phyloP scores from a whole-genome alignment of 2,113 vertebrate genomes.

The Sprattus sprattus region DNA sequence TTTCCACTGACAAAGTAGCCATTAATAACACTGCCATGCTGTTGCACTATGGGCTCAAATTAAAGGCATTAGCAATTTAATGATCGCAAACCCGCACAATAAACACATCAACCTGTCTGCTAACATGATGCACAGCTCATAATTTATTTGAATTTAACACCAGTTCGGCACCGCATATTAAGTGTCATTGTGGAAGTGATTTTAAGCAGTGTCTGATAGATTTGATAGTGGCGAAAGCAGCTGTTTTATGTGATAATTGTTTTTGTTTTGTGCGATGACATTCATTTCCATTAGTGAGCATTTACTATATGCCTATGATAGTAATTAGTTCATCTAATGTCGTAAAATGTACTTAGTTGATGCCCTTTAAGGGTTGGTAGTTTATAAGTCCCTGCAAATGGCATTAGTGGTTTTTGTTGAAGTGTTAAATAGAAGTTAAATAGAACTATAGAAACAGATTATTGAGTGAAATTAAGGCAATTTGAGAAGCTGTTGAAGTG shows the following conservation, averaged over 20 bases:
- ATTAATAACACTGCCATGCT: background rate
- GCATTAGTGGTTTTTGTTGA: background rate
- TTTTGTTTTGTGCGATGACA: background rate
- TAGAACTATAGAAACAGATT: background rate
- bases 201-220: background rate
- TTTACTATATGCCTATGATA: background rate
- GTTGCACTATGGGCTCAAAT: background rate
- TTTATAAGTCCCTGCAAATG: background rate
- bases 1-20: background rate
- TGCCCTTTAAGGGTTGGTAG: background rate
- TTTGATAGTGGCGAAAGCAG: background rate
- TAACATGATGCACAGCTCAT: constrained; percentile 29
- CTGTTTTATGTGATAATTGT: background rate
- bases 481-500: background rate
- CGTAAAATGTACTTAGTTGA: background rate
- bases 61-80: background rate
- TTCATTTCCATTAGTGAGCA: background rate
- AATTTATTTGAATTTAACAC: constrained; percentile 38
- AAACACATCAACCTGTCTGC: constrained; percentile 35
- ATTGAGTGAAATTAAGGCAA: background rate
- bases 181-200: background rate
- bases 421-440: too few relatives aligned
- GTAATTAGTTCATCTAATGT: constrained; percentile 6
- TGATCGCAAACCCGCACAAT: background rate
- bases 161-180: background rate